A percentile compares a stretch with the other conserved stretches of the same genome.
phyloP scores from a whole-genome alignment of 2,113 vertebrate species.

The Scartelaos histophorus region DNA sequence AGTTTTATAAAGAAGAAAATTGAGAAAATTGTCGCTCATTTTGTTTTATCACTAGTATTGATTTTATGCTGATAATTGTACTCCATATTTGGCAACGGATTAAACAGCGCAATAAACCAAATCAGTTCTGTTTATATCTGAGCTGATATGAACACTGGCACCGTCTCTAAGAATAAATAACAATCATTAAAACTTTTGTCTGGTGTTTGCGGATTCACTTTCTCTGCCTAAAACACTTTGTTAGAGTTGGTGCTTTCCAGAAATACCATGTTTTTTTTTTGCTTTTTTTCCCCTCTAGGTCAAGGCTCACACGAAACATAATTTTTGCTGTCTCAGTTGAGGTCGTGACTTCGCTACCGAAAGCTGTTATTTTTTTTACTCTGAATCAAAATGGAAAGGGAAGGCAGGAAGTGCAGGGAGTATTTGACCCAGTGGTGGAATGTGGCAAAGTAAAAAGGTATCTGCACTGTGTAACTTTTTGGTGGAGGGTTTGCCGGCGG shows the following conservation, averaged over 20 bases:
- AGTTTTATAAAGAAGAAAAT: neutral
- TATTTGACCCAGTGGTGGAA: too few species aligned
- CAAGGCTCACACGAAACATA: constrained; percentile 33
- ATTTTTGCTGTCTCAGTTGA: constrained; percentile 53
- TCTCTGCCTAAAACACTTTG: constrained; percentile 12
- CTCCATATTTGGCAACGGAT: constrained; percentile 21
- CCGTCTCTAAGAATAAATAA: constrained; percentile 10
- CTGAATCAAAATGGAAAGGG: constrained; percentile 17
- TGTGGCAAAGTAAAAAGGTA: too few species aligned
- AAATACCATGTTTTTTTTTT: constrained; percentile 33
- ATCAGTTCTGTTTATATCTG: constrained; percentile 15
- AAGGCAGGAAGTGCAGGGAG: constrained; percentile 5
- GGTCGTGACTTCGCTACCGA: constrained; percentile 44
- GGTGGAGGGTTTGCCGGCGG: too few species aligned
- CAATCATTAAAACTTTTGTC: constrained; percentile 7
- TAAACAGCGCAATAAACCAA: constrained; percentile 27
- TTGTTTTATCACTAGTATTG: neutral
- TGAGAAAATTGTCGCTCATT: neutral
- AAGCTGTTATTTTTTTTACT: constrained; percentile 18
- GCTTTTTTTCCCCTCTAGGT: constrained; percentile 16
- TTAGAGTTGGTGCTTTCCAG: constrained; percentile 37
- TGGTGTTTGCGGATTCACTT: constrained; percentile 18
- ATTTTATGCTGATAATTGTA: neutral
- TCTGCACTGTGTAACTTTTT: too few species aligned
- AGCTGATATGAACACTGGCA: constrained; percentile 19